Evolutionary conservation across 64 coral and sea anemone species (phyloP).

Genomic region (Trachythela sp.): DNA sequence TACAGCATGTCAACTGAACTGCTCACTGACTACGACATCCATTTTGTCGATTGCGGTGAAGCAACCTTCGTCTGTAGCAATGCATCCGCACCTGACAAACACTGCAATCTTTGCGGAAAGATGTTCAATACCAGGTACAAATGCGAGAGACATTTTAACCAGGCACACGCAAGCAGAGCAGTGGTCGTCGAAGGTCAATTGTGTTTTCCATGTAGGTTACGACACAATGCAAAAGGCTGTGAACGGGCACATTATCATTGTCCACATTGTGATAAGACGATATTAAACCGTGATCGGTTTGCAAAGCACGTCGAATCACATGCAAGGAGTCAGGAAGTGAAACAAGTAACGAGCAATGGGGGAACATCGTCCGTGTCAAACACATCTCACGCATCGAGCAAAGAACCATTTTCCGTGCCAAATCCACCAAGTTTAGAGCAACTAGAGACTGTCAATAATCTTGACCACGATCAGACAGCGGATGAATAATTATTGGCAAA

Average conservation of each 20-base stretch:
- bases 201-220: slow-evolving; percentile 11
- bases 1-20: too few species aligned
- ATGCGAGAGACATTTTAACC: slow-evolving; percentile 33
- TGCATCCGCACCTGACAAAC: not conserved
- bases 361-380: too few species aligned
- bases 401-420: too few species aligned
- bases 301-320: not conserved
- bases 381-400: too few species aligned
- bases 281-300: not conserved
- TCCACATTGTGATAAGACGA: not conserved
- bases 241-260: slow-evolving; percentile 42
- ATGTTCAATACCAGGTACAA: slow-evolving; percentile 18
- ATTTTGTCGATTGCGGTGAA: not conserved
- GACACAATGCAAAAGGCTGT: not conserved
- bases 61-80: not conserved
- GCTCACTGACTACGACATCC: not conserved
- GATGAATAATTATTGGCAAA: not conserved
- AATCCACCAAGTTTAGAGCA: too few species aligned
- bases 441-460: too few species aligned
- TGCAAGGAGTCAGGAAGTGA: not conserved
- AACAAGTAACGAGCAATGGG: not conserved
- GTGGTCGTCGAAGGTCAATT: not conserved
- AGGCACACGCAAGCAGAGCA: slow-evolving; percentile 2
- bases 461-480: too few species aligned
- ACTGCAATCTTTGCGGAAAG: slow-evolving; percentile 31